These are phyloP conservation scores for Phasia obesa DNA, from an alignment of 2,888 invertebrate genomes.

Conservation along the genomic window DNA sequence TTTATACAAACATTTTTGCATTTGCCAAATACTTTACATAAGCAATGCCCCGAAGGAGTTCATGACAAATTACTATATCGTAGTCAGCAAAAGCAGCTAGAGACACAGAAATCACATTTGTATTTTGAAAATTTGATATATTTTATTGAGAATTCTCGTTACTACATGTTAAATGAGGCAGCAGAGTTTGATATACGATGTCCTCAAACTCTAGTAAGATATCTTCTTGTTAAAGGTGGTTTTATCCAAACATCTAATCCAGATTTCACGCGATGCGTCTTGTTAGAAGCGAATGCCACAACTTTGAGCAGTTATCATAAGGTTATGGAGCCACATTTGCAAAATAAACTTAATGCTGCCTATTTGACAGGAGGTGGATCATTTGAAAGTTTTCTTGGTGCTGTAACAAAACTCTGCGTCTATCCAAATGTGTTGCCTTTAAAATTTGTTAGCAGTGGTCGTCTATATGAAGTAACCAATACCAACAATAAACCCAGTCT, in stretches of 20 bases:
- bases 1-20: slow-evolving; percentile 86
- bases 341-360: slow-evolving; percentile 84
- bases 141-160: slow-evolving; percentile 83
- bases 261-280: slow-evolving; percentile 89
- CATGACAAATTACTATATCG: slow-evolving; percentile 77
- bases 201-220: slow-evolving; percentile 77
- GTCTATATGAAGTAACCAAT: slow-evolving; percentile 84
- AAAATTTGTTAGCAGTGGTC: slow-evolving; percentile 87
- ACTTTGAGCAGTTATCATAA: slow-evolving; percentile 85
- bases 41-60: slow-evolving; percentile 84
- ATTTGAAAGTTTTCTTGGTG: slow-evolving; percentile 88
- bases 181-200: slow-evolving; percentile 87
- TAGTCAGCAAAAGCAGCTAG: slow-evolving; percentile 68
- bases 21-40: slow-evolving; percentile 88
- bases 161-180: slow-evolving; percentile 87
- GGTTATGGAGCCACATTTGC: slow-evolving; percentile 83
- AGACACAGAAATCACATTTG: slow-evolving; percentile 78
- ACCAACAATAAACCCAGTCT: slow-evolving; percentile 81
- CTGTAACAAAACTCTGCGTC: slow-evolving; percentile 85
- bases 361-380: slow-evolving; percentile 91
- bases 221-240: slow-evolving; percentile 82
- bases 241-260: slow-evolving; percentile 88
- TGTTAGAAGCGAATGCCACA: slow-evolving; percentile 88
- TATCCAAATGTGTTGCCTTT: slow-evolving; percentile 86
- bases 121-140: slow-evolving; percentile 78